phyloP scores from a whole-genome alignment of 1,140 invertebrate species.

The Dolichoris vasculosae region DNA sequence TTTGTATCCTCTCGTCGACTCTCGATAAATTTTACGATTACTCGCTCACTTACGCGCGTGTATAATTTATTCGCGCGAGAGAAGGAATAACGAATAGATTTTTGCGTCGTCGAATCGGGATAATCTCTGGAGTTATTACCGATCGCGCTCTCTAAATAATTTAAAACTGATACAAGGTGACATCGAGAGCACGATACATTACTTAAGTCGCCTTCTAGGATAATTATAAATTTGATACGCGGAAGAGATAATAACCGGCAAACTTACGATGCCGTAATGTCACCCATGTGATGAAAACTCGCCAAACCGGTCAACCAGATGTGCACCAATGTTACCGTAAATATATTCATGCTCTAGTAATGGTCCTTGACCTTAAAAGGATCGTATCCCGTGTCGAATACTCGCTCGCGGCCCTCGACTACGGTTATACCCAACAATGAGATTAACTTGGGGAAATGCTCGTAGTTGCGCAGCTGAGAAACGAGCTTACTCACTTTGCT shows the following conservation, averaged over 20 bases:
- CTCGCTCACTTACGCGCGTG: no score
- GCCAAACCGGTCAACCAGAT: slow-evolving; percentile 86
- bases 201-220: not conserved
- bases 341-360: slow-evolving; percentile 80
- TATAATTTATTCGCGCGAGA: no score
- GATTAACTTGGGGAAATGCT: slow-evolving; percentile 85
- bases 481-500: slow-evolving; percentile 75
- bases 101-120: no score
- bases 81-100: no score
- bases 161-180: not conserved
- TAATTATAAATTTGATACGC: not conserved
- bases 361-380: slow-evolving; percentile 83
- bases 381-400: slow-evolving; percentile 82
- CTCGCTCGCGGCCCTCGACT: slow-evolving; percentile 81
- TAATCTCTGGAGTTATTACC: no score
- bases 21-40: no score
- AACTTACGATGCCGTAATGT: slow-evolving; percentile 81
- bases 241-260: not conserved
- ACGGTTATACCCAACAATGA: slow-evolving; percentile 88
- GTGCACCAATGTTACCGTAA: slow-evolving; percentile 80
- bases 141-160: no score
- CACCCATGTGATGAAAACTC: slow-evolving; percentile 86
- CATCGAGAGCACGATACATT: not conserved
- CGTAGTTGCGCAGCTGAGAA: slow-evolving; percentile 77
- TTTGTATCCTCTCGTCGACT: no score